Evolutionary conservation across 2,797 vertebrate genomes (phyloP), one percentile per base, ranked within the genome.

Genomic region (Gobio occitaniae): DNA sequence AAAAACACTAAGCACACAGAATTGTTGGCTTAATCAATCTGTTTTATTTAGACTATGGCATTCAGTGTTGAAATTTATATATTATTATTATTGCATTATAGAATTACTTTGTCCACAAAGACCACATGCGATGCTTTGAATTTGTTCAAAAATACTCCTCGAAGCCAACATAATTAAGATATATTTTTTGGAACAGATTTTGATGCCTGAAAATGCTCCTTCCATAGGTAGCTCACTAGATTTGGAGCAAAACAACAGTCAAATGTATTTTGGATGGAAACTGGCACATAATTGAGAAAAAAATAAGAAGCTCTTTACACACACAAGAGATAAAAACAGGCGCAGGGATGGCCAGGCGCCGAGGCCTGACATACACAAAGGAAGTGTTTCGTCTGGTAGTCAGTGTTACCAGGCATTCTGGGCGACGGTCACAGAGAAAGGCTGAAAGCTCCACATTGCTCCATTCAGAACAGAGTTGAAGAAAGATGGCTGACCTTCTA

Each of bases 311-410:
- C 50, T 41, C 38, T 65, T 78, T 63, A 41, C 36, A 36, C 63
- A 50, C 70, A 50, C 52, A 86, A 66, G 47, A 80, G 79, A 87
- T 87, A 80, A 89, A 86, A 83, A 71, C 75, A 72, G 77, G 52
- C 41, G 13, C 21, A 80, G 48, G 19, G n/a, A 80, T 87, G 84
- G 86, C 78, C 50, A 71, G 87, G 88, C 89, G 86, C 84, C 84
- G 25, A 66, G 87, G 86, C 82, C 88, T 83, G 82, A 86, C 70
- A 69, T 91, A 92, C 38, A 92, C 90, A 93, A 87, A 90, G 88
- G 87, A 92, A 91, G 88, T 90, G 88, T 93, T 94, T 93, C 88
- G 91, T 91, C 90, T 92, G 87, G 79, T 84, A 85, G 87, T 76
- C 84, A 75, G 71, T 89, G 88, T 90, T 88, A 90, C 89, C 82